phyloP scores from a whole-genome alignment of 2,113 vertebrate genomes.

The Tinamus guttatus region DNA sequence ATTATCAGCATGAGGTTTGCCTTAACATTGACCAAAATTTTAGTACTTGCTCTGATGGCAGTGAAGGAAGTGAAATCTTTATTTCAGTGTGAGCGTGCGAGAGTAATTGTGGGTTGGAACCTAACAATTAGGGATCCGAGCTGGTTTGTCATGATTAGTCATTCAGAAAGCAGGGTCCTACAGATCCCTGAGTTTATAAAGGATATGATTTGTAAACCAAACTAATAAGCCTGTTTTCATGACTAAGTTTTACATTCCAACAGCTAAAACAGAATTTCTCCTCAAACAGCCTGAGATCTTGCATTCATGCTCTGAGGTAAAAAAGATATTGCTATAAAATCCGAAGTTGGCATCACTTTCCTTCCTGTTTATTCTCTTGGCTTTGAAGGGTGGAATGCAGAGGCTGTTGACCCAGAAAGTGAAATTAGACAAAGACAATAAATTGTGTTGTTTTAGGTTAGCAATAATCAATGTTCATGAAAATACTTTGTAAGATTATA shows the following conservation, averaged over 20 bases:
- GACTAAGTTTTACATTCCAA: not conserved
- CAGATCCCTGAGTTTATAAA: not conserved
- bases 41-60: not conserved
- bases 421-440: not conserved
- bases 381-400: not conserved
- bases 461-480: not conserved
- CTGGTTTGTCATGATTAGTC: not conserved
- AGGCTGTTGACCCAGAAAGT: not conserved
- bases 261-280: not conserved
- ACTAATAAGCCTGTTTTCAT: not conserved
- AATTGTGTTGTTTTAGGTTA: not conserved
- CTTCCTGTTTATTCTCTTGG: not conserved
- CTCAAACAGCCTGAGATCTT: not conserved
- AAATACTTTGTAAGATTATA: not conserved
- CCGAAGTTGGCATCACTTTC: not conserved
- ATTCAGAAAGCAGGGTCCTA: not conserved
- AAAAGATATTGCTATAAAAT: not conserved
- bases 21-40: not conserved
- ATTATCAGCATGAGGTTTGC: not conserved
- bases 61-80: not conserved
- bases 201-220: not conserved
- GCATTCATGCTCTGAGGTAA: not conserved
- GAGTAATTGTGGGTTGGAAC: not conserved
- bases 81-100: not conserved
- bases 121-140: not conserved